Base-by-base conservation (phyloP, 2,888 invertebrate genomes). In the Acronicta alni region DNA sequence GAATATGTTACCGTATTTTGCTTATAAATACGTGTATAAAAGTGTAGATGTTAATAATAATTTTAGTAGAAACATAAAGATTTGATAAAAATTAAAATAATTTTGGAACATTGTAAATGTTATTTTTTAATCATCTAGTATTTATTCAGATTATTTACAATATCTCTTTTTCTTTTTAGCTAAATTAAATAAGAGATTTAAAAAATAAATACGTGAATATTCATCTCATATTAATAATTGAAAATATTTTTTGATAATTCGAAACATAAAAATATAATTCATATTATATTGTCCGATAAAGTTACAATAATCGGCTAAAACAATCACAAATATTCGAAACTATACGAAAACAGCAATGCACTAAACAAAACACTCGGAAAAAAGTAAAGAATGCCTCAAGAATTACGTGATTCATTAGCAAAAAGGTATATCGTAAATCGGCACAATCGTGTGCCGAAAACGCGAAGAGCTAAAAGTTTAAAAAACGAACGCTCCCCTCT, bases 371-470 rank as follows among this genome's bases (percentile, higher is more conserved):
- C 16, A 48, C 7, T 12, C 23, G 46, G 57, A 61, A 75, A 67
- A 59, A 57, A 53, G 30, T 48, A 10, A 54, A 10, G 60, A 76
- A 76, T 73, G 65, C 48, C 60, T 14, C 48, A 67, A 69, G 78
- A 87, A 81, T 84, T 85, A 85, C 80, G 82, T 80, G 78, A 78
- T 86, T 87, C 88, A 89, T 92, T 90, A 90, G 81, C 81, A 91
- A 90, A 90, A 91, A 89, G 86, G 70, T 68, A 73, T 81, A 86
- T 88, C 89, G 87, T 91, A 91, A 93, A 91, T 91, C 87, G 85
- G 75, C 67, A 83, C 87, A 86, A 87, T 87, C 89, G 84, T 88
- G 83, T 84, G 75, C 81, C 87, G 79, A 88, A 91, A 89, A 87
- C 84, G 87, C 88, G 82, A 86, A 86, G 83, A 84, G 86, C 84